Conservation (phyloP, 2,113 vertebrate genomes). For the Tricholaema leucomelas region DNA sequence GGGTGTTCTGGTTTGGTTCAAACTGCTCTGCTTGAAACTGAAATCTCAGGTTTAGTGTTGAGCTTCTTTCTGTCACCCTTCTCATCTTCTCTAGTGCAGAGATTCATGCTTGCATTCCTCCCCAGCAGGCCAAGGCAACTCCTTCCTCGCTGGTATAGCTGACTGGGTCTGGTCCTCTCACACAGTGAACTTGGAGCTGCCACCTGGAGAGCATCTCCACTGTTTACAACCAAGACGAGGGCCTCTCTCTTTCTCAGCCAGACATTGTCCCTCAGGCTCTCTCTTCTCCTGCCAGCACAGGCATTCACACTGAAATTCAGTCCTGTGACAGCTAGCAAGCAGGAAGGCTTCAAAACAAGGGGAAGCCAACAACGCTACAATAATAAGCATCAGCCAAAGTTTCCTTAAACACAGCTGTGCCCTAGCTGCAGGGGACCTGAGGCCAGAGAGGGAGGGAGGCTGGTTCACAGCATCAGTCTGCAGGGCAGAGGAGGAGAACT, state of each 20-base stretch:
- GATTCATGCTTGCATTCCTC: background rate
- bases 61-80: background rate
- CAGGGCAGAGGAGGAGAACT: background rate
- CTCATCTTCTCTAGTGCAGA: background rate
- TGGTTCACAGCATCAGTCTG: background rate
- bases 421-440: background rate
- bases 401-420: slow-evolving; percentile 6
- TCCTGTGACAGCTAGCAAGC: background rate
- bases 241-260: background rate
- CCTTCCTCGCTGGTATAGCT: background rate
- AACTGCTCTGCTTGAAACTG: background rate
- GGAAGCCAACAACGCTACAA: slow-evolving; percentile 5
- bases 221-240: background rate
- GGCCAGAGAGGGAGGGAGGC: background rate
- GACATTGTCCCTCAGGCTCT: background rate
- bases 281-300: background rate
- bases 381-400: background rate
- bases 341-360: background rate
- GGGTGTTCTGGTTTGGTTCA: too few species aligned
- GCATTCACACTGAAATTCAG: background rate
- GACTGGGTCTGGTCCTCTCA: background rate
- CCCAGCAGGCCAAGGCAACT: background rate
- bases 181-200: background rate
- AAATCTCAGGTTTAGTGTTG: background rate
- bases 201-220: background rate